A percentile compares a stretch with the other conserved stretches of the same genome.
phyloP scores from a whole-genome alignment of 2,113 vertebrate genomes.

The Solea senegalensis region DNA sequence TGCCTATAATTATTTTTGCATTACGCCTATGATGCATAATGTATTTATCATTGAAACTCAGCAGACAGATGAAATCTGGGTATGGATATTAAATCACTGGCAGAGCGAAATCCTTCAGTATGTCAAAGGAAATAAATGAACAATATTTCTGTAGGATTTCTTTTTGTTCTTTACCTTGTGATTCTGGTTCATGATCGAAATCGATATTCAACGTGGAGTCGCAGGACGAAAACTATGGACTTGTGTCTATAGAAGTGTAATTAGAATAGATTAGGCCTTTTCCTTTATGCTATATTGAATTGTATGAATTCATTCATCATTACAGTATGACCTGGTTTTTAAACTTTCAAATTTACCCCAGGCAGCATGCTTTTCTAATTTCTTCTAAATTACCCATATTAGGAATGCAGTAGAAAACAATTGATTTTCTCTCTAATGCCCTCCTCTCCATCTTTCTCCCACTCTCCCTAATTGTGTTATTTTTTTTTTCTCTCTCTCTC shows the following conservation, averaged over 20 bases:
- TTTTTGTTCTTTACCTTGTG: background rate
- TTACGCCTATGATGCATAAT: background rate
- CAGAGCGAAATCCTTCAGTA: background rate
- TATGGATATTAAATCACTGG: too few relatives aligned
- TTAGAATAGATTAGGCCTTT: slow-evolving; percentile 53
- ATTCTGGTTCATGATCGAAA: slow-evolving; percentile 24
- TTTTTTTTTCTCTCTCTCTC: slow-evolving; percentile 64
- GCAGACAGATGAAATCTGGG: background rate
- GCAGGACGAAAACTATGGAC: slow-evolving; percentile 19
- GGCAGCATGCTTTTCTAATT: slow-evolving; percentile 64
- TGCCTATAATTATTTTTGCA: too few relatives aligned
- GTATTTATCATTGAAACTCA: background rate
- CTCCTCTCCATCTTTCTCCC: slow-evolving; percentile 56
- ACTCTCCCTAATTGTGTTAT: slow-evolving; percentile 75
- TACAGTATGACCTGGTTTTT: slow-evolving; percentile 70
- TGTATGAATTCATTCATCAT: slow-evolving; percentile 55
- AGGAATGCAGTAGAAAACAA: slow-evolving; percentile 77
- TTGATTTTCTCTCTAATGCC: slow-evolving; percentile 66
- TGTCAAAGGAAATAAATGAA: slow-evolving; percentile 1
- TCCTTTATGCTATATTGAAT: slow-evolving; percentile 37
- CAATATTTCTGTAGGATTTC: slow-evolving; percentile 3
- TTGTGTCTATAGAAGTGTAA: slow-evolving; percentile 22
- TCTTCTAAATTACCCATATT: slow-evolving; percentile 76
- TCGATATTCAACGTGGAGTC: slow-evolving; percentile 46
- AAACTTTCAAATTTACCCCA: slow-evolving; percentile 68